These are phyloP conservation scores for Oscheius sp. DNA, from an alignment of 2,888 invertebrate genomes.

Conservation along the genomic window DNA sequence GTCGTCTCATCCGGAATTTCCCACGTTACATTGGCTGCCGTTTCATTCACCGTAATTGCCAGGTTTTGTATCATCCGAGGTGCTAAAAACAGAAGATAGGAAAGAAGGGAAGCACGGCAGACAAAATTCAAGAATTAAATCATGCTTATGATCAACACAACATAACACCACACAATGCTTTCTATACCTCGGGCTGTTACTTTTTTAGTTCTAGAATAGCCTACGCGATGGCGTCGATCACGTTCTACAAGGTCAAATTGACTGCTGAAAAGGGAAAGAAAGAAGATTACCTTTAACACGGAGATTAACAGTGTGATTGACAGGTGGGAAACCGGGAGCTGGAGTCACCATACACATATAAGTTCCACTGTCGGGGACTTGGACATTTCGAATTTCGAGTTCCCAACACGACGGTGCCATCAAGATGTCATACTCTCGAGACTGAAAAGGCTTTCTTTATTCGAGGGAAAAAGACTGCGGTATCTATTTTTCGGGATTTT, in stretches of 20 bases:
- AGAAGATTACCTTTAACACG: slow-evolving; percentile 60
- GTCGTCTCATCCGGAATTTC: slow-evolving; percentile 46
- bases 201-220: slow-evolving; percentile 7
- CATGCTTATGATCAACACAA: slow-evolving; percentile 6
- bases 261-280: neutral
- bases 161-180: neutral
- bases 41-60: slow-evolving; percentile 54
- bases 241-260: slow-evolving; percentile 20
- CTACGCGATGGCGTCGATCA: slow-evolving; percentile 7
- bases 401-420: slow-evolving; percentile 57
- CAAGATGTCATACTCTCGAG: slow-evolving; percentile 21
- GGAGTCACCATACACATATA: slow-evolving; percentile 60
- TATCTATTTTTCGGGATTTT: too few relatives aligned
- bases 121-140: neutral
- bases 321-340: slow-evolving; percentile 30
- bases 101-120: slow-evolving; percentile 9
- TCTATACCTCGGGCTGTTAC: neutral
- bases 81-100: slow-evolving; percentile 47
- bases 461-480: too few relatives aligned
- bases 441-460: neutral
- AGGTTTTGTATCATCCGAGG: slow-evolving; percentile 67
- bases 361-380: slow-evolving; percentile 61
- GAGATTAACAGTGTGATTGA: slow-evolving; percentile 62
- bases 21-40: slow-evolving; percentile 61
- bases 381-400: slow-evolving; percentile 61